A percentile compares a stretch with the other conserved stretches of the same genome.
phyloP scores from a whole-genome alignment of 2,888 invertebrate species.

The Leptarthrus brevirostris region DNA sequence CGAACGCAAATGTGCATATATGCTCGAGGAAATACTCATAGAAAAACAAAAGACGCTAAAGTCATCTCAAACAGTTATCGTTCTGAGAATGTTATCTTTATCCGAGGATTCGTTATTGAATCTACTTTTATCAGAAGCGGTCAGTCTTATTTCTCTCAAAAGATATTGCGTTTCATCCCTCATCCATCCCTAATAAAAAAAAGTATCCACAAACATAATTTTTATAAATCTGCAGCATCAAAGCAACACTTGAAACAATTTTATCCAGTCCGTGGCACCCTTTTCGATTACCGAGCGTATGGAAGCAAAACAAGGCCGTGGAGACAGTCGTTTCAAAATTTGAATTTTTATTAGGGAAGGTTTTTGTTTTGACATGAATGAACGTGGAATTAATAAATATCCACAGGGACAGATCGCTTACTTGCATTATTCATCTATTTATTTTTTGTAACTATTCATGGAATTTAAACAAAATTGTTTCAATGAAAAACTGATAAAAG shows the following conservation, averaged over 20 bases:
- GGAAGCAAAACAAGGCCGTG: neutral
- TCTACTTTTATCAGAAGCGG: conserved; percentile 27
- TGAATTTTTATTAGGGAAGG: too few relatives aligned
- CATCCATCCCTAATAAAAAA: neutral
- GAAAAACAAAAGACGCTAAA: conserved; percentile 25
- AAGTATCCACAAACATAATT: conserved; percentile 37
- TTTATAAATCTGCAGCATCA: conserved; percentile 42
- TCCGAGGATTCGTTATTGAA: conserved; percentile 35
- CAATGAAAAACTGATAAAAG: too few relatives aligned
- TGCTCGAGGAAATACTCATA: conserved; percentile 31
- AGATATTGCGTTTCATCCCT: conserved; percentile 13
- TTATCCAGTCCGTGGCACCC: conserved; percentile 11
- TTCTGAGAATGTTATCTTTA: conserved; percentile 19
- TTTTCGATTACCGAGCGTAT: neutral
- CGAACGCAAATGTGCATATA: conserved; percentile 32
- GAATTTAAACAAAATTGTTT: too few relatives aligned
- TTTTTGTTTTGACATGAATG: too few relatives aligned
- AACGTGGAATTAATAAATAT: too few relatives aligned
- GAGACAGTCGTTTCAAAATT: conserved; percentile 41
- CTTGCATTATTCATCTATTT: too few relatives aligned
- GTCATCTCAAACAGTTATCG: conserved; percentile 18
- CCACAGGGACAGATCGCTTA: too few relatives aligned
- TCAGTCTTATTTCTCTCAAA: neutral
- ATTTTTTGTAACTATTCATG: too few relatives aligned
- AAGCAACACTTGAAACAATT: conserved; percentile 33